A percentile compares a stretch with the other conserved stretches of the same genome.
These are phyloP conservation scores for Agonopterix subpropinquella DNA, from an alignment of 2,888 invertebrate genomes.

Conservation along the genomic window DNA sequence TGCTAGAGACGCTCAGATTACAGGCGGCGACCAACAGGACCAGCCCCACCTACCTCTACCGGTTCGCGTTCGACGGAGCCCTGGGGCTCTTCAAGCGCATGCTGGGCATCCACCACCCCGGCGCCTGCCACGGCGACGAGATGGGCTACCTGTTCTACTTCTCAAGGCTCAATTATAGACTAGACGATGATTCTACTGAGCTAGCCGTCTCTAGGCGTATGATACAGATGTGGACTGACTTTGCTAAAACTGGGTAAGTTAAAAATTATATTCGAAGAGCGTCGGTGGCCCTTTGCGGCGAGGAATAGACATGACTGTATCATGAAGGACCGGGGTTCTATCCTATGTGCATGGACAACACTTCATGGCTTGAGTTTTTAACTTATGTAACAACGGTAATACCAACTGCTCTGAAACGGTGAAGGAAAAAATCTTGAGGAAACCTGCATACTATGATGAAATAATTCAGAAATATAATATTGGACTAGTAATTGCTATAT, in stretches of 20 bases:
- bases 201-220: conserved; percentile 74
- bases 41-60: conserved; percentile 76
- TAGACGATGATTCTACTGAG: conserved; percentile 76
- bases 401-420: no score
- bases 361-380: no score
- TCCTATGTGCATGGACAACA: no score
- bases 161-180: conserved; percentile 76
- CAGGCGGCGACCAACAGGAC: conserved; percentile 53
- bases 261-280: no score
- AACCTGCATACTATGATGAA: no score
- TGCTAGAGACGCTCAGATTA: conserved; percentile 67
- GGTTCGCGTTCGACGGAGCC: conserved; percentile 78
- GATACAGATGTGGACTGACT: conserved; percentile 80
- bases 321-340: no score
- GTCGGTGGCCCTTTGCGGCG: no score
- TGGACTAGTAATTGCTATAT: no score
- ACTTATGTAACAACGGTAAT: no score
- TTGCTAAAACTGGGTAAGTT: conserved; percentile 77
- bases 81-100: conserved; percentile 78
- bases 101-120: conserved; percentile 75
- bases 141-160: conserved; percentile 80
- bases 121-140: conserved; percentile 79
- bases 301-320: no score
- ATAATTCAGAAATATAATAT: no score
- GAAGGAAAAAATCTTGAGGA: no score